Conservation (phyloP, 2,113 vertebrate genomes). For the Boulengeromyrus knoepffleri region DNA sequence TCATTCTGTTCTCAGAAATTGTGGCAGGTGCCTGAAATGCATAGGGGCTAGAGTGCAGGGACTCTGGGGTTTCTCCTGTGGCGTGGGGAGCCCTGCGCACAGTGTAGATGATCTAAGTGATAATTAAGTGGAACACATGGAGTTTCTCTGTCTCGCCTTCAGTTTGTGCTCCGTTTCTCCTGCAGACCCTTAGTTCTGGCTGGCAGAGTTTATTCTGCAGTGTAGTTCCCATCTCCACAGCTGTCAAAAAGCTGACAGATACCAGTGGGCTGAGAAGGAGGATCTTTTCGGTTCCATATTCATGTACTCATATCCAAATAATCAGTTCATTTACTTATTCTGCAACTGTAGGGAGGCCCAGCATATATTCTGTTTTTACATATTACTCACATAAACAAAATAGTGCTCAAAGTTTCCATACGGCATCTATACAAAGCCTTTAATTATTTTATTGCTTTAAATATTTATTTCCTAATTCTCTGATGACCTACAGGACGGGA, state of each 20-base stretch:
- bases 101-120: conserved; percentile 8
- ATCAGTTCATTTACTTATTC: not conserved
- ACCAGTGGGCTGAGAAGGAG: not conserved
- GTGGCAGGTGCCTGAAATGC: not conserved
- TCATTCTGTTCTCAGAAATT: not conserved
- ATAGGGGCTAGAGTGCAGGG: not conserved
- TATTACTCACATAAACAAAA: not conserved
- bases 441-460: not conserved
- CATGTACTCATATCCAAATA: not conserved
- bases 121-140: conserved; percentile 1
- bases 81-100: not conserved
- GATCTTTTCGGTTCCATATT: not conserved
- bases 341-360: not conserved
- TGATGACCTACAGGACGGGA: not conserved
- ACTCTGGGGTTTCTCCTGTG: not conserved
- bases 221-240: not conserved
- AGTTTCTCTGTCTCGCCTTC: not conserved
- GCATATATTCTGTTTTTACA: not conserved
- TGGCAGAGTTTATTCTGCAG: not conserved
- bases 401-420: not conserved
- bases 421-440: not conserved
- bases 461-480: not conserved
- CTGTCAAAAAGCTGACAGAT: conserved; percentile 4
- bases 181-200: not conserved
- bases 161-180: not conserved